A percentile compares a stretch with the other conserved stretches of the same genome.
Evolutionary conservation across 2,113 vertebrate species (phyloP).

Genomic region (Polypterus bichir): DNA sequence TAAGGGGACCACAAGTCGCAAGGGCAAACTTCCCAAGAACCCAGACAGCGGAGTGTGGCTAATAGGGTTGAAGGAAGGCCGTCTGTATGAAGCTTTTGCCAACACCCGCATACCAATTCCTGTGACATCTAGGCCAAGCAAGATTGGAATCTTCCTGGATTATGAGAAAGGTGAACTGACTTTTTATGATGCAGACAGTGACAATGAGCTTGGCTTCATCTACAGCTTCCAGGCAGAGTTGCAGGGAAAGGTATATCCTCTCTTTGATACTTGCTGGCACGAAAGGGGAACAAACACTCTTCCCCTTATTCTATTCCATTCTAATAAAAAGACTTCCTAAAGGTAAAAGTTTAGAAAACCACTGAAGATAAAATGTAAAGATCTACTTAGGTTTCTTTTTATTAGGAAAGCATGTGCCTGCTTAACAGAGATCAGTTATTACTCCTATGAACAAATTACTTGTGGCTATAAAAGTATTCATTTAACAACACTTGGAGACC

Average conservation of each 20-base stretch:
- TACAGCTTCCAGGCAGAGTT: slow-evolving; percentile 66
- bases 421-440: no score
- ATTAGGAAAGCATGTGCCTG: no score
- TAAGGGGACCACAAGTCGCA: slow-evolving; percentile 56
- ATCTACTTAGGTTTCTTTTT: no score
- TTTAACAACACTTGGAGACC: no score
- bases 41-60: slow-evolving; percentile 64
- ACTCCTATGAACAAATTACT: no score
- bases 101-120: slow-evolving; percentile 44
- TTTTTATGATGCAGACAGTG: slow-evolving; percentile 58
- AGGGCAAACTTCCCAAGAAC: slow-evolving; percentile 58
- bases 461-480: no score
- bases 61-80: slow-evolving; percentile 60
- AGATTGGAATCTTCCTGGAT: slow-evolving; percentile 61
- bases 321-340: no score
- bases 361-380: no score
- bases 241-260: slow-evolving; percentile 69
- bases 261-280: slow-evolving; percentile 68
- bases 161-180: slow-evolving; percentile 55
- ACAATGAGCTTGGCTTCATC: slow-evolving; percentile 47
- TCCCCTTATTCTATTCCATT: slow-evolving; percentile 43
- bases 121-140: slow-evolving; percentile 31
- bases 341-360: no score
- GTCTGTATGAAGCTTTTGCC: slow-evolving; percentile 59
- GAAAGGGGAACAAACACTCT: slow-evolving; percentile 51